These are phyloP conservation scores for Nerophis lumbriciformis DNA, from an alignment of 2,113 vertebrate species.

Conservation along the genomic window DNA sequence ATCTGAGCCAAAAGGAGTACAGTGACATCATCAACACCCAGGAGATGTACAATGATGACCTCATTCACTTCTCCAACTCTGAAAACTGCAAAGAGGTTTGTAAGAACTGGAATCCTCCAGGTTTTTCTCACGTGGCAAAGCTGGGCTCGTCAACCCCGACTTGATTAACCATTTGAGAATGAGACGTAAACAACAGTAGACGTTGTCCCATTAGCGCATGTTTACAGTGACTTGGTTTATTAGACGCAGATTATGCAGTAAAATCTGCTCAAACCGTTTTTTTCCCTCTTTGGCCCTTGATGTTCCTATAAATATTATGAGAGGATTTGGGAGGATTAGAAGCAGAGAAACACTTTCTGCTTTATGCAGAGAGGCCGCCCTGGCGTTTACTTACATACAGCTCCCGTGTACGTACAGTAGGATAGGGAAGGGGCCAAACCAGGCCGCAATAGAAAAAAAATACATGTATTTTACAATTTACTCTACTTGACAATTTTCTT, in stretches of 20 bases:
- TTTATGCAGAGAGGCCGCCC: constrained; percentile 22
- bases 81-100: constrained; percentile 98
- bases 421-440: no score
- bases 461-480: no score
- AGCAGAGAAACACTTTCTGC: constrained; percentile 36
- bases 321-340: constrained; percentile 33
- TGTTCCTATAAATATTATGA: constrained; percentile 30
- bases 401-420: constrained; percentile 5
- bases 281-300: constrained; percentile 23
- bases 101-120: neutral
- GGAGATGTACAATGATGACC: constrained; percentile 99
- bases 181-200: neutral
- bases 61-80: constrained; percentile 98
- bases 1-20: constrained; percentile 98
- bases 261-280: constrained; percentile 14
- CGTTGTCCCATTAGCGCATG: neutral
- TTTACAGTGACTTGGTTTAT: constrained; percentile 29
- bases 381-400: constrained; percentile 13
- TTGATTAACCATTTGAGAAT: neutral
- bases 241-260: constrained; percentile 34
- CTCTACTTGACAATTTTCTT: no score
- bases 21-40: constrained; percentile 98
- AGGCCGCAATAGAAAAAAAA: no score
- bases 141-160: neutral
- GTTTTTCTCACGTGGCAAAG: no score